Base-by-base conservation (phyloP, 2,113 vertebrate species). In the Grammomys surdaster region DNA sequence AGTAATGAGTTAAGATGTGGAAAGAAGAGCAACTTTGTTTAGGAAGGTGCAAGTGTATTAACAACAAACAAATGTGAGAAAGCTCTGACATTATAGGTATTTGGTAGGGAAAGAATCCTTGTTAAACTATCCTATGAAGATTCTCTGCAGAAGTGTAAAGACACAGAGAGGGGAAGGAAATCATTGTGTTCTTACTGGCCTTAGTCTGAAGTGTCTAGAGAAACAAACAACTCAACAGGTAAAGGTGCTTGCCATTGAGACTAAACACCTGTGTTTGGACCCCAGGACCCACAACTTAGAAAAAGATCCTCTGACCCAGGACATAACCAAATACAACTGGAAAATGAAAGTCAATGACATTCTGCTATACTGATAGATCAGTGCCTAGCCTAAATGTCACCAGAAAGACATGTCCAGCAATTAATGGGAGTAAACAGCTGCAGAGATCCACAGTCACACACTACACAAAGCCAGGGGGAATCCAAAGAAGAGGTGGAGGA, bases 1-100 rank as follows among this genome's bases (percentile, higher is more conserved):
- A 93, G 36, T 51, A 75, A 91, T 31, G 63, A 88, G 46, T 85
- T 86, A 94, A 90, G 69, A 89, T 69, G n/a, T 69, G 8, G 85
- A 48, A 75, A 90, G 73, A 51, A 75, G 95, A 85, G 28, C 4
- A 22, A 76, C 72, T 81, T 89, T 40, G 69, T 88, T 91, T 77
- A 87, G 40, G 58, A 65, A 91, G 33, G 80, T 26, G 75, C 5
- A 46, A 48, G 69, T 75, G 51, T 56, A 65, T 58, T 88, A 48
- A 92, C 88, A 96, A 94, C 33, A 86, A 67, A 67, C 31, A 95
- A 36, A 12, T 22, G 10, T 17, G 69, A 76, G 69, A 7, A 3
- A 84, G 6, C 9, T 84, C 86, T 43, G 81, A 20, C 91, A 28
- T 93, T 58, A n/a, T 11, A 9, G 3, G 14, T 36, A 5, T 22